Evolutionary conservation across 2,113 vertebrate genomes (phyloP), one percentile per base, ranked within the genome.

Genomic region (Parus major): DNA sequence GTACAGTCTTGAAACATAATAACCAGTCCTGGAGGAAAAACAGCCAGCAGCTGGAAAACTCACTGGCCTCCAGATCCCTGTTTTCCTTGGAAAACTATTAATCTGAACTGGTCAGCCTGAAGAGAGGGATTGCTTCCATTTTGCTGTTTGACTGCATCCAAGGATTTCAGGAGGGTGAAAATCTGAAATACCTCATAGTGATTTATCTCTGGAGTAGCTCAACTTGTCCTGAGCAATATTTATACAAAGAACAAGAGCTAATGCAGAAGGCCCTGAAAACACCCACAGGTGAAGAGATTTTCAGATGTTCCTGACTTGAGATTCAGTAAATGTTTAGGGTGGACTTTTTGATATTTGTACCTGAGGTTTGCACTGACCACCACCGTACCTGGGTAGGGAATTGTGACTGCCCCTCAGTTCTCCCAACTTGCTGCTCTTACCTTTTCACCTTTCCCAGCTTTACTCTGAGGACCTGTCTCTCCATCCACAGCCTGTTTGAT

Each of bases 401-500:
- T 1, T 28, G 52, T 52, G 28, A 10, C 33, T 53, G 23, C 33
- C 22, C 8, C 41, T 17, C 33, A 35, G 4, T 31, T 47, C 23
- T 55, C 24, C 12, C 10, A 63, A 0, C 21, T 23, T 25, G 61
- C 81, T 61, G 49, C 55, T 80, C 64, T 95, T 63, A 97, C 95
- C 95, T 96, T 94, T 22, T 70, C 41, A 76, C 95, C 57, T 90
- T 97, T 97, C 71, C 92, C 97, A 41, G 93, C 91, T 65, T 95
- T 98, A 64, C 76, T 82, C n/a, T 39, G 44, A 33, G 53, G 20
- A 3, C 91, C 96, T 39, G 86, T 97, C 47, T 98, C 98, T 82
- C 93, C 97, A 95, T 98, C 98, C 88, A 99, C 96, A 20, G 96
- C 91, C 44, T 98, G 65, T 46, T 94, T 98, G 50, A 99, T 93